Percentiles rank a stretch among this genome's conserved stretches.
These are phyloP conservation scores for Diplolepis rosae DNA, from an alignment of 2,888 invertebrate genomes.

Conservation along the genomic window DNA sequence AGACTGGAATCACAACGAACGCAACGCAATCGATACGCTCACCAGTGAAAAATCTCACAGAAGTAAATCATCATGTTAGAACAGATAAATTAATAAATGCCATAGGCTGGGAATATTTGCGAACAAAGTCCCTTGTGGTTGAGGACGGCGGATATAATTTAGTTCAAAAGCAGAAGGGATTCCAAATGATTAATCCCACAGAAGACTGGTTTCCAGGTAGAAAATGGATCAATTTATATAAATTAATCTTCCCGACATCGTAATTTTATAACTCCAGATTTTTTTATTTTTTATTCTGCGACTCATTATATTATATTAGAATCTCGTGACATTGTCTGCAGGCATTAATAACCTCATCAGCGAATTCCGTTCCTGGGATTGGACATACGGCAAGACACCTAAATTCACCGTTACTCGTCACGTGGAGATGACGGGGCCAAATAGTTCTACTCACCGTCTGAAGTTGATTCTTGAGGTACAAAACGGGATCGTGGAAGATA, in stretches of 20 bases:
- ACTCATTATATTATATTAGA: conserved; percentile 16
- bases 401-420: conserved; percentile 84
- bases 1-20: conserved; percentile 86
- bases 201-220: conserved; percentile 91
- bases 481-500: conserved; percentile 80
- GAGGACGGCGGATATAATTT: conserved; percentile 83
- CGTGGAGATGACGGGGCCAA: conserved; percentile 77
- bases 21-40: conserved; percentile 91
- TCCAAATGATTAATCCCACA: conserved; percentile 89
- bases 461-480: conserved; percentile 80
- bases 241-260: background rate
- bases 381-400: conserved; percentile 92
- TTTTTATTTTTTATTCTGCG: no score
- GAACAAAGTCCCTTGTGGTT: conserved; percentile 81
- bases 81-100: conserved; percentile 85
- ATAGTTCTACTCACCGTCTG: conserved; percentile 65
- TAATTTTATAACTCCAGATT: no score
- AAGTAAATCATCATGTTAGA: conserved; percentile 82
- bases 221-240: background rate
- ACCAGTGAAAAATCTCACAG: conserved; percentile 87
- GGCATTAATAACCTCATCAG: conserved; percentile 83
- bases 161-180: conserved; percentile 86
- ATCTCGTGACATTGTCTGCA: conserved; percentile 61
- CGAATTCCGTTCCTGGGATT: conserved; percentile 87
- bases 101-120: conserved; percentile 88